Conservation (phyloP, 2,113 vertebrate species). For the Pseudorasbora parva region DNA sequence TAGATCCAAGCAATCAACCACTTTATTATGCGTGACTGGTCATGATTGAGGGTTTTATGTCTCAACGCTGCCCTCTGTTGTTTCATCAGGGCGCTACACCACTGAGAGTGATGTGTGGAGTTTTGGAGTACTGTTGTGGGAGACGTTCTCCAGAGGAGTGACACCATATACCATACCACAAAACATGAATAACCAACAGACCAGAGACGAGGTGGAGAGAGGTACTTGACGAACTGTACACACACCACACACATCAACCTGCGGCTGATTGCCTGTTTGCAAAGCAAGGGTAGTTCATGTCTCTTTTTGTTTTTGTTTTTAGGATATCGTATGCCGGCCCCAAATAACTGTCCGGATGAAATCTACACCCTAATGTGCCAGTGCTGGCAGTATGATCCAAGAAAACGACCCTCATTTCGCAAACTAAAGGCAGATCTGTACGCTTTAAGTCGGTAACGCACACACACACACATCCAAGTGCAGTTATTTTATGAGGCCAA, state of each 20-base stretch:
- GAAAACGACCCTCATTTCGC: conserved; percentile 82
- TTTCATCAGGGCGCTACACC: conserved; percentile 85
- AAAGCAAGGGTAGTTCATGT: not conserved
- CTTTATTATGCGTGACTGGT: not conserved
- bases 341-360: conserved; percentile 82
- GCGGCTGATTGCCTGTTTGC: not conserved
- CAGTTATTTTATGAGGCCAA: not conserved
- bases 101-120: conserved; percentile 95
- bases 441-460: conserved; percentile 73
- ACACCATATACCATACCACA: conserved; percentile 78
- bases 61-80: conserved; percentile 71
- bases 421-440: conserved; percentile 79
- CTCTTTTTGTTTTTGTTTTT: conserved; percentile 37
- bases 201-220: conserved; percentile 86
- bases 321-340: conserved; percentile 86
- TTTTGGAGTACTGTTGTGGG: conserved; percentile 93
- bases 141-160: conserved; percentile 89
- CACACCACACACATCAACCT: not conserved
- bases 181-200: conserved; percentile 91
- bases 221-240: conserved; percentile 70
- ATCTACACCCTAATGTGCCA: conserved; percentile 86
- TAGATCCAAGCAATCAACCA: no score
- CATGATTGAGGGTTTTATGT: not conserved
- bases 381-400: conserved; percentile 90
- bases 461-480: conserved; percentile 32